Evolutionary conservation across 2,113 vertebrate species (phyloP).

Genomic region (Axis porcinus): DNA sequence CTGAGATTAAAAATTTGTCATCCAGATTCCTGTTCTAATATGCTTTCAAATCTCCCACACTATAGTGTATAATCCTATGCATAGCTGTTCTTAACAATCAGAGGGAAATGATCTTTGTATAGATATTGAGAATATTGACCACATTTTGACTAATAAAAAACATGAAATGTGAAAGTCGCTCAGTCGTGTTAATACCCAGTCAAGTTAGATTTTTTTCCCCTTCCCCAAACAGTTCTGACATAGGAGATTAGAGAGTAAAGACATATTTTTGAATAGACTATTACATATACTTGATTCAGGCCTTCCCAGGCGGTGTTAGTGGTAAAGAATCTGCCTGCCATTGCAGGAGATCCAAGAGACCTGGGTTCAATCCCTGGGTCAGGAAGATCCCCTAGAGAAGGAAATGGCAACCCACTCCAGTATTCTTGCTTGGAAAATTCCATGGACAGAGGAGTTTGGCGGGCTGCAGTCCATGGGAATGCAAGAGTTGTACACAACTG

Average conservation of each 20-base stretch:
- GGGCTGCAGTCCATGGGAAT: rapidly evolving
- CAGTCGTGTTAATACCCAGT: neutral
- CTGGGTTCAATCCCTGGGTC: neutral
- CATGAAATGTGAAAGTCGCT: neutral
- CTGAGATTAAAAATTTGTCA: neutral
- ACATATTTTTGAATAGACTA: neutral
- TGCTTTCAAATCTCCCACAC: neutral
- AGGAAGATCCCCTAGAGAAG: neutral
- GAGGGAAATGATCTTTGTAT: neutral
- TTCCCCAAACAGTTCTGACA: neutral
- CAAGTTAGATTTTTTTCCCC: neutral
- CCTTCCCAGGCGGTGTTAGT: neutral
- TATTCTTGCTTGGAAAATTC: neutral
- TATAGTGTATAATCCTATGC: neutral
- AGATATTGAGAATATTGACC: neutral
- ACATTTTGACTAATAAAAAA: neutral
- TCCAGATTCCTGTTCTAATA: neutral
- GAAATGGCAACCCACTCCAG: neutral
- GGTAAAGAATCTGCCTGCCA: neutral
- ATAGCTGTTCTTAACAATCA: neutral
- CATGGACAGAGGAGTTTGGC: neutral
- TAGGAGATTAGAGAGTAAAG: neutral
- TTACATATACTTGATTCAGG: neutral
- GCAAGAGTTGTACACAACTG: rapidly evolving
- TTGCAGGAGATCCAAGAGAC: neutral